Evolutionary conservation across 2,113 vertebrate species (phyloP), one percentile per base, ranked within the genome.

Genomic region (Zosterops hypoxanthus): DNA sequence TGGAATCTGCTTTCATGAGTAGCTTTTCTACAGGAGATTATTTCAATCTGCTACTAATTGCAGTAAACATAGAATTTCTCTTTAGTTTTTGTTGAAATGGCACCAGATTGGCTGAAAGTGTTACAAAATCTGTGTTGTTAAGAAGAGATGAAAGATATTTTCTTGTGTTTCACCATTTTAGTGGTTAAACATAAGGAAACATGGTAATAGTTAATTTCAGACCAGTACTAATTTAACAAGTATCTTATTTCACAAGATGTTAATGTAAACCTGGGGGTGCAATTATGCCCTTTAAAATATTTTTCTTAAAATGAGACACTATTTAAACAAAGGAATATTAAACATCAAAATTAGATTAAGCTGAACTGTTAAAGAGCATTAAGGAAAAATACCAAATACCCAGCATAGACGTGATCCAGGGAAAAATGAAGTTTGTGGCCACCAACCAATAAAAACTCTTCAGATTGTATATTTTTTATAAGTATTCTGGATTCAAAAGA

Each of bases 261-360:
- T 93, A 90, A 94, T 64, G 47, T 77, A 96, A 95, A 91, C 85
- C 71, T 87, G 47, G 50, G 50, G 17, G 46, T 85, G 34, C 59
- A 92, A 94, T 92, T 88, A 95, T 80, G 72, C 17, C 26, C 42
- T 66, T 92, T 91, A 77, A 97, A 92, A 94, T 94, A 89, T 93
- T 97, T 93, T 92, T 42, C 82, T 95, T 92, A 83, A 93, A 95
- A 94, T 66, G 8, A 77, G 78, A 97, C 66, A 91, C 84, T 94
- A 47, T 85, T 92, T 90, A 94, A 93, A 92, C 82, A 94, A 55
- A 57, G 29, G 18, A 88, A 65, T 73, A 80, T 50, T 94, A 93
- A 92, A 61, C 75, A 88, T 42, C 63, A 88, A 93, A 93, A 94
- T 93, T 87, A 79, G 50, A 93, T 94, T 95, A 95, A 64, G 65